Percentiles rank a stretch among this genome's conserved stretches.
These are phyloP conservation scores for Trinorchestia longiramus DNA, from an alignment of 1,140 invertebrate species.

Conservation along the genomic window DNA sequence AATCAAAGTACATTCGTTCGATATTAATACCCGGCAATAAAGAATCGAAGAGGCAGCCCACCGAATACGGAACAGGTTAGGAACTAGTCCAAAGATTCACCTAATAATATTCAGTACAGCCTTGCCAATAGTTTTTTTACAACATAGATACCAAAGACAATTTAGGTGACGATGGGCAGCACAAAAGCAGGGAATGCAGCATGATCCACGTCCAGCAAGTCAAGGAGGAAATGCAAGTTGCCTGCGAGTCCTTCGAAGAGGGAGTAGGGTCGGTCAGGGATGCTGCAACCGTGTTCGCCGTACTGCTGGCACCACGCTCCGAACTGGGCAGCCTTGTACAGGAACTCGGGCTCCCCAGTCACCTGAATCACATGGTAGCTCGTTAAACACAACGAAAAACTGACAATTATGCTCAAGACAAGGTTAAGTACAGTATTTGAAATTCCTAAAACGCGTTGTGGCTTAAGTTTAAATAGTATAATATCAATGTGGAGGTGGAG, in stretches of 20 bases:
- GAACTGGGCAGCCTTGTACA: constrained; percentile 85
- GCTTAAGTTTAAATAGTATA: background rate
- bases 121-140: background rate
- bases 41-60: background rate
- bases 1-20: background rate
- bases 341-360: constrained; percentile 71
- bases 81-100: background rate
- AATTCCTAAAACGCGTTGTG: background rate
- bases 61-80: background rate
- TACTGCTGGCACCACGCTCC: constrained; percentile 86
- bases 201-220: constrained; percentile 57
- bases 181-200: constrained; percentile 63
- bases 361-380: constrained; percentile 38
- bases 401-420: background rate
- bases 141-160: no score
- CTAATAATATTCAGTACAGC: background rate
- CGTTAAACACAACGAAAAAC: background rate
- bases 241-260: constrained; percentile 84
- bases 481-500: background rate
- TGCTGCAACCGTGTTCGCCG: constrained; percentile 76
- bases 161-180: constrained; percentile 24
- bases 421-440: background rate
- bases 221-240: constrained; percentile 71
- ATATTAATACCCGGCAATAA: background rate
- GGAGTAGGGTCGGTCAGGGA: constrained; percentile 84